Evolutionary conservation across 2,113 vertebrate species (phyloP).

Genomic region (Anguilla japonica): DNA sequence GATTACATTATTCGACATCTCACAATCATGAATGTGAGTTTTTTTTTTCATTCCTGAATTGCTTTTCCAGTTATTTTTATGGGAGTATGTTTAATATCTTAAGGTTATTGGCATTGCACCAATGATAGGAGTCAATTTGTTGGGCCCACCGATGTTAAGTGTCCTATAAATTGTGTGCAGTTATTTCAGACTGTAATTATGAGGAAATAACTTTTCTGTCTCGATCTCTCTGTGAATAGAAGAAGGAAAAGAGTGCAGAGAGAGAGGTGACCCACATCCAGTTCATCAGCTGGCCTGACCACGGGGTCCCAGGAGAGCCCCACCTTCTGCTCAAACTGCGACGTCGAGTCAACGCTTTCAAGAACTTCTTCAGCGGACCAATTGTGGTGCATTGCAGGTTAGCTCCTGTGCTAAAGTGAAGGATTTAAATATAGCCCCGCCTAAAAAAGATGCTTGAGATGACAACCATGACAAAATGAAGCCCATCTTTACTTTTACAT

Average conservation of each 20-base stretch:
- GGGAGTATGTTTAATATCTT: no score
- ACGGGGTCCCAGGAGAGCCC: slow-evolving; percentile 88
- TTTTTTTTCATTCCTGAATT: not conserved
- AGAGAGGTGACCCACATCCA: slow-evolving; percentile 94
- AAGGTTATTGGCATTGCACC: no score
- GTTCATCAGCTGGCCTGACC: slow-evolving; percentile 96
- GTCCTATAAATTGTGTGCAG: not conserved
- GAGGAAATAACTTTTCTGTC: not conserved
- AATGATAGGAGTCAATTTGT: not conserved
- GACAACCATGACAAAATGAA: no score
- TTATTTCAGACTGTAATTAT: not conserved
- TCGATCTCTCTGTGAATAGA: slow-evolving; percentile 58
- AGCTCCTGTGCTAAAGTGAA: not conserved
- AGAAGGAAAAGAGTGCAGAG: slow-evolving; percentile 77
- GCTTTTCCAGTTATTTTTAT: not conserved
- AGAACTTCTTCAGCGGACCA: slow-evolving; percentile 93
- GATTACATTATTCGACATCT: slow-evolving; percentile 89
- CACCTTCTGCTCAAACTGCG: slow-evolving; percentile 91
- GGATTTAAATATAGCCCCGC: not conserved
- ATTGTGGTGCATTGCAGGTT: slow-evolving; percentile 96
- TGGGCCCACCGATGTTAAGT: not conserved
- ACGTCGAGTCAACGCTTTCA: slow-evolving; percentile 87
- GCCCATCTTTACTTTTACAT: no score
- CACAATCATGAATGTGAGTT: slow-evolving; percentile 79
- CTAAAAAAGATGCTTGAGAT: no score